Percentiles rank a stretch among this genome's conserved stretches.
phyloP scores from a whole-genome alignment of 2,888 invertebrate genomes.

The Cephus pulcher region DNA sequence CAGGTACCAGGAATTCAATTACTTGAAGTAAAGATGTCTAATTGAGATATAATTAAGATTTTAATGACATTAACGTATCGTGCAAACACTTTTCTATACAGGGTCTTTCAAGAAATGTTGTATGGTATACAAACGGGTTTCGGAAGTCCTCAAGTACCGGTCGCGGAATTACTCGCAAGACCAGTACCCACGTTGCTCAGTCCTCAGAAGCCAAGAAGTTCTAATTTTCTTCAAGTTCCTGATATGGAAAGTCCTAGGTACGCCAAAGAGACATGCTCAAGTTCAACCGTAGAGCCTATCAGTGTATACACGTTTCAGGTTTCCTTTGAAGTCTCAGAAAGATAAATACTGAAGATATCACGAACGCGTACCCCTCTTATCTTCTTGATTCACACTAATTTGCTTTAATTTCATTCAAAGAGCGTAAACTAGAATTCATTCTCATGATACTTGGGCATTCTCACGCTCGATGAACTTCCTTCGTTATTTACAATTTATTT shows the following conservation, averaged over 20 bases:
- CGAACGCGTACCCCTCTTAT: not conserved
- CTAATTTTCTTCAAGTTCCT: constrained; percentile 92
- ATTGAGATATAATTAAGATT: not conserved
- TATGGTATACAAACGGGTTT: constrained; percentile 95
- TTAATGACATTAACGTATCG: not conserved
- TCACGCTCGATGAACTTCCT: not conserved
- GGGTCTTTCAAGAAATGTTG: constrained; percentile 94
- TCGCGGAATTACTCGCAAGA: constrained; percentile 86
- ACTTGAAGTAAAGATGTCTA: not conserved
- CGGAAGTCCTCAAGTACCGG: constrained; percentile 93
- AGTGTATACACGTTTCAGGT: not conserved
- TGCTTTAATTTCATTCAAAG: not conserved
- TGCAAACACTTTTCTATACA: constrained; percentile 52
- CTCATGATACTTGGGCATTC: not conserved
- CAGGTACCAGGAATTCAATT: constrained; percentile 69
- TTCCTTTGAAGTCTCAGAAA: not conserved
- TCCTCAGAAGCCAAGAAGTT: constrained; percentile 89
- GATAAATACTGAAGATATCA: not conserved
- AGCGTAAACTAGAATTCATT: not conserved
- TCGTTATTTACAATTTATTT: not conserved
- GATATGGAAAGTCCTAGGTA: constrained; percentile 86
- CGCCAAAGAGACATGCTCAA: constrained; percentile 26
- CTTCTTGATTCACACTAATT: not conserved
- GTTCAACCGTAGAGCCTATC: not conserved
- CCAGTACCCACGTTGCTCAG: constrained; percentile 89